A percentile compares a stretch with the other conserved stretches of the same genome.
These are phyloP conservation scores for Xyrichtys novacula DNA, from an alignment of 2,797 vertebrate species.

Conservation along the genomic window DNA sequence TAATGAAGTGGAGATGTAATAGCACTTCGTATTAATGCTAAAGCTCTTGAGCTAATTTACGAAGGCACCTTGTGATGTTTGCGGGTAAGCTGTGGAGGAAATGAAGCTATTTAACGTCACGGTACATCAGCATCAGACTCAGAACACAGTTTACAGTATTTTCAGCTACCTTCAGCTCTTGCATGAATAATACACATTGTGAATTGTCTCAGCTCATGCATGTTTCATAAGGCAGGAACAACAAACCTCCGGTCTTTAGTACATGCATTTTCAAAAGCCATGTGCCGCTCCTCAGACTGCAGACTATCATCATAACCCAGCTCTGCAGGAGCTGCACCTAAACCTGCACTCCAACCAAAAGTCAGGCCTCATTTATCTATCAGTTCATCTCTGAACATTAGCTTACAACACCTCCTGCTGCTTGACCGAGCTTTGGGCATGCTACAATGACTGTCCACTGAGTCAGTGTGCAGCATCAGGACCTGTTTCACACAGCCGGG, in stretches of 20 bases:
- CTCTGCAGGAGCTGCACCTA: conserved; percentile 29
- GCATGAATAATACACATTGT: conserved; percentile 62
- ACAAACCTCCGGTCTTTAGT: conserved; percentile 39
- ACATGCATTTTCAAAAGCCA: conserved; percentile 30
- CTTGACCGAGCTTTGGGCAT: conserved; percentile 34
- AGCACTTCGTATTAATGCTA: not conserved
- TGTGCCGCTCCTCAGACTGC: not conserved
- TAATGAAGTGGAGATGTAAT: conserved; percentile 19
- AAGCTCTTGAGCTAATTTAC: conserved; percentile 1
- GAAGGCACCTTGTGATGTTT: conserved; percentile 4
- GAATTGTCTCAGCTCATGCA: conserved; percentile 64
- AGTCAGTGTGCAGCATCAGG: conserved; percentile 16
- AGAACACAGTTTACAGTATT: conserved; percentile 40
- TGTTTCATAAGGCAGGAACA: conserved; percentile 60
- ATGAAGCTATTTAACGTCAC: conserved; percentile 11
- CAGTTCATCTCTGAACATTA: not conserved
- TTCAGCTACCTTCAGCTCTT: conserved; percentile 43
- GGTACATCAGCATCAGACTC: conserved; percentile 12
- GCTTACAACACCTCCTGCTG: conserved; percentile 44
- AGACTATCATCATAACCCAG: conserved; percentile 15
- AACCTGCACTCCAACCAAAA: conserved; percentile 21
- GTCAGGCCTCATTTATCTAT: conserved; percentile 48
- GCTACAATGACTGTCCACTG: conserved; percentile 31
- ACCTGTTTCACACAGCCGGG: conserved; percentile 15
- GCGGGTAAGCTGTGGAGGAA: not conserved